Percentiles rank a stretch among this genome's conserved stretches.
Conservation (phyloP, 2,113 vertebrate species). For the Oreamnos americanus region DNA sequence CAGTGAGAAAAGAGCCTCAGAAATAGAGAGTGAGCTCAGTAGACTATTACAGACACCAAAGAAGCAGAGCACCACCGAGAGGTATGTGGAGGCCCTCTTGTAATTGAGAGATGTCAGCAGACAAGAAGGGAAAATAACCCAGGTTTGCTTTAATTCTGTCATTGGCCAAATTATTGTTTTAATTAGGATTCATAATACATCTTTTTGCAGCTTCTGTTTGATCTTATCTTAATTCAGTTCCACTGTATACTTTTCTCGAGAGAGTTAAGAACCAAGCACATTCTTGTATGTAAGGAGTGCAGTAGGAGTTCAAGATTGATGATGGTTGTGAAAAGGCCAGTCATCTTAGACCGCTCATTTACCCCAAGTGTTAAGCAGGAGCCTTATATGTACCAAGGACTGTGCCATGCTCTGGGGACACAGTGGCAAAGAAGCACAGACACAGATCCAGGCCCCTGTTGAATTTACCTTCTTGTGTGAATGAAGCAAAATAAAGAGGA, state of each 20-base stretch:
- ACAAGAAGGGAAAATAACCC: not conserved
- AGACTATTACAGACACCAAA: rapidly evolving
- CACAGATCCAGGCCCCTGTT: not conserved
- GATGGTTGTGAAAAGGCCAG: not conserved
- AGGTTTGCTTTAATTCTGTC: not conserved
- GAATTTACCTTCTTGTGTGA: not conserved
- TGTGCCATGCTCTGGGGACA: not conserved
- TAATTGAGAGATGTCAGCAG: not conserved
- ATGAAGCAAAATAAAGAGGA: not conserved
- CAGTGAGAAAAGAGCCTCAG: not conserved
- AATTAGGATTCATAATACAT: not conserved
- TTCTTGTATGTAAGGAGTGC: not conserved
- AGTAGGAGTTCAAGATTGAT: not conserved
- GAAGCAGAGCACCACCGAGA: rapidly evolving
- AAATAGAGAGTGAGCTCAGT: not conserved
- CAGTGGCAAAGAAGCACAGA: not conserved
- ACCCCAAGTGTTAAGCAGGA: not conserved
- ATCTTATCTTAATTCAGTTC: not conserved
- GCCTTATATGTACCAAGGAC: rapidly evolving
- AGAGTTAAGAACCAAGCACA: not conserved
- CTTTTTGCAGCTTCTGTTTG: not conserved
- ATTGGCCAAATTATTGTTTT: not conserved
- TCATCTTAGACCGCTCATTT: not conserved
- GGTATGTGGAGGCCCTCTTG: rapidly evolving
- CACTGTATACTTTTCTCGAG: not conserved